Percentiles rank a stretch among this genome's conserved stretches.
These are phyloP conservation scores for Leptogaster cylindrica DNA, from an alignment of 2,888 invertebrate species.

Conservation along the genomic window DNA sequence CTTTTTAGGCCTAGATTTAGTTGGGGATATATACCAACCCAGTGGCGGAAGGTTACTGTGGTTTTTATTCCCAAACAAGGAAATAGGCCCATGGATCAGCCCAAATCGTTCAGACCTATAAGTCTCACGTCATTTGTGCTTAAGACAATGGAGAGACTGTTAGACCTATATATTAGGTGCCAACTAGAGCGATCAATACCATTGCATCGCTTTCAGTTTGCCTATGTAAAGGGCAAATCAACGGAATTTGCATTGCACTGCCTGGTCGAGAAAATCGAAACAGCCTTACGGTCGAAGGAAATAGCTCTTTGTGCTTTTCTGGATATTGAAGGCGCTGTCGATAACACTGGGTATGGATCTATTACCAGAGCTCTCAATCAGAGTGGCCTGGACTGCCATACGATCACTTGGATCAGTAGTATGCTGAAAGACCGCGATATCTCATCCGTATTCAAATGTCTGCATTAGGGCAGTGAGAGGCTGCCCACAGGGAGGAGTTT, in stretches of 20 bases:
- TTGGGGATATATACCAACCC: no score
- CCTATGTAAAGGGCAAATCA: background rate
- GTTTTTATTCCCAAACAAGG: background rate
- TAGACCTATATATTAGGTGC: background rate
- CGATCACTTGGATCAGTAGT: no score
- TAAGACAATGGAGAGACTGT: background rate
- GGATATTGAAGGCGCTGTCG: background rate
- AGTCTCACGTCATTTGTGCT: background rate
- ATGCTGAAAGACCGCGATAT: no score
- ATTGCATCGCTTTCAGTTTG: background rate
- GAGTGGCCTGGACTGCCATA: background rate
- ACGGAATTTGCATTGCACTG: background rate
- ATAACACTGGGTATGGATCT: background rate
- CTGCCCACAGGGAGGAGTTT: no score
- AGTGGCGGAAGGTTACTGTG: background rate
- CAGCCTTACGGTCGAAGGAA: background rate
- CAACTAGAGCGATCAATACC: background rate
- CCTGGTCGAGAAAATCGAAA: background rate
- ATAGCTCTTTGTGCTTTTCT: no score
- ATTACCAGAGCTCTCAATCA: no score
- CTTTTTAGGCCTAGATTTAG: no score
- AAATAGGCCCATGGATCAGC: background rate
- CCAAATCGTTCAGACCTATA: background rate
- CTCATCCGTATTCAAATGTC: no score
- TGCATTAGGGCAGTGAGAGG: no score